A percentile compares a stretch with the other conserved stretches of the same genome.
Conservation (phyloP, 1,140 invertebrate genomes). For the Formica selysi region DNA sequence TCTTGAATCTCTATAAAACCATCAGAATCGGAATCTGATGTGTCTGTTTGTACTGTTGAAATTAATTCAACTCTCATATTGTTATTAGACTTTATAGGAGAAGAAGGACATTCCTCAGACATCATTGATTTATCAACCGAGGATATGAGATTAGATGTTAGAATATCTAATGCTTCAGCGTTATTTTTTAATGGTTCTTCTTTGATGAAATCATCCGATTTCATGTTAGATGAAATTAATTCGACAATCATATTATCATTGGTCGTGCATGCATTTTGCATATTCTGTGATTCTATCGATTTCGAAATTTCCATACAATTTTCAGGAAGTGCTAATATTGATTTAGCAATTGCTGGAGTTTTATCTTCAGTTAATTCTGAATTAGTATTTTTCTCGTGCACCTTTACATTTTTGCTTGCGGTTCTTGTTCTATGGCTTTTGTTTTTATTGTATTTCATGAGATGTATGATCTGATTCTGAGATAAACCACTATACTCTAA, state of each 20-base stretch:
- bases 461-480: constrained; percentile 88
- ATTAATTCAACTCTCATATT: too few species aligned
- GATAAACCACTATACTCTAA: constrained; percentile 92
- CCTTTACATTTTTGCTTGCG: background rate
- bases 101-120: constrained; percentile 13
- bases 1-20: constrained; percentile 84
- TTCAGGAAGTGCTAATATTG: background rate
- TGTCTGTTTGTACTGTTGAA: constrained; percentile 49
- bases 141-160: background rate
- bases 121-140: background rate
- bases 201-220: constrained; percentile 17
- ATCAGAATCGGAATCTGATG: constrained; percentile 80
- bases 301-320: background rate
- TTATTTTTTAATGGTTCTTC: background rate
- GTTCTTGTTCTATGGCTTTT: constrained; percentile 6
- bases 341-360: background rate
- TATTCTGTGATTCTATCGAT: background rate
- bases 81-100: constrained; percentile 50
- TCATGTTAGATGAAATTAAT: constrained; percentile 8
- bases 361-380: background rate
- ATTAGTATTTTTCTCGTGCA: background rate
- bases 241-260: background rate
- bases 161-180: background rate
- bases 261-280: background rate
- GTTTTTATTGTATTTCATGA: constrained; percentile 88